Conservation (phyloP, 2,113 vertebrate genomes). For the Actinemys pallida region DNA sequence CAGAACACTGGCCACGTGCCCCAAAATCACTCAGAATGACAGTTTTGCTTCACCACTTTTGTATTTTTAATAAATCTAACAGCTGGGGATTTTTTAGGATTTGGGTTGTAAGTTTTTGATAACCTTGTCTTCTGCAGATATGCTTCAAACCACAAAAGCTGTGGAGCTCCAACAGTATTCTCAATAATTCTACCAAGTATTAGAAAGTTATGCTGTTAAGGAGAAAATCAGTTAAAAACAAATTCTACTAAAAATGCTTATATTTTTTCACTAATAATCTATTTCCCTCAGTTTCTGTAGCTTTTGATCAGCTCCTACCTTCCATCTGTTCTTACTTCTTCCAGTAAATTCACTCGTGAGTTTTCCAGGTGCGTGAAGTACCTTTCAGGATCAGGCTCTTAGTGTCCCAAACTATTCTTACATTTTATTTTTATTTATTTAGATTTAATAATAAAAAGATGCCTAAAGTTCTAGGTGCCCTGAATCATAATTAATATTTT, state of each 20-base stretch:
- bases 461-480: neutral
- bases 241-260: neutral
- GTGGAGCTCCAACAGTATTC: neutral
- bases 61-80: neutral
- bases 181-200: neutral
- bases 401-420: neutral
- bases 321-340: neutral
- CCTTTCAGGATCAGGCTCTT: neutral
- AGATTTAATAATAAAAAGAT: neutral
- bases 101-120: constrained; percentile 14
- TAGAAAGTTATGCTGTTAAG: neutral
- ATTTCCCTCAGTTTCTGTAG: neutral
- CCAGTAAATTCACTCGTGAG: neutral
- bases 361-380: neutral
- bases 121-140: neutral
- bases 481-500: neutral
- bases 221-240: neutral
- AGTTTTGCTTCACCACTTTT: neutral
- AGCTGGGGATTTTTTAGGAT: neutral
- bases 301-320: neutral
- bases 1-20: neutral
- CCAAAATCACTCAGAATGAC: neutral
- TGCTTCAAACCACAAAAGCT: constrained; percentile 2
- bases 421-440: neutral
- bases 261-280: neutral